Evolutionary conservation across 37 sponge, comb jelly and placozoan genomes (phyloP), one percentile per base, ranked within the genome.

Genomic region (Chondrilla cf. caribensis): DNA sequence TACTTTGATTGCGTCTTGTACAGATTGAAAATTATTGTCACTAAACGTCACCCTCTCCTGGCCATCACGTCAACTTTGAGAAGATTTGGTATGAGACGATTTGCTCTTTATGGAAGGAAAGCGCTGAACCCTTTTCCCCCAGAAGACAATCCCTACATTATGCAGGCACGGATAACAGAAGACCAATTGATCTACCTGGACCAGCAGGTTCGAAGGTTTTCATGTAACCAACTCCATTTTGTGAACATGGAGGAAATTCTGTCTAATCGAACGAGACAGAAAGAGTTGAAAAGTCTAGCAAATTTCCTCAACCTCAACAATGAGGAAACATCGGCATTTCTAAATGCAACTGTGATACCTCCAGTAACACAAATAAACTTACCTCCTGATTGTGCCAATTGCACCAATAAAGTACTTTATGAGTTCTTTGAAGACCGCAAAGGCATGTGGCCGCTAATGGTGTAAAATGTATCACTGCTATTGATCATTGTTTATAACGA

Each of bases 1-100:
- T 31, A 68, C 70, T 68, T 68, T 68, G 70, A 68, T 35, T 68
- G 70, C 70, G 32, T 35, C 2, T 68, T 68, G 70, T 68, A 68
- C 70, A 68, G 70, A 37, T 35, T 68, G 26, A 68, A 68, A 37
- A 35, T 68, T 68, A 31, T 68, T 68, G 70, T 68, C 32, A 11
- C 70, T 68, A 31, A 28, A 31, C 70, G 70, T 3, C 70, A 68
- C 32, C 70, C 70, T 36, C 32, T 68, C 35, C 35, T 36, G 7
- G 37, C 70, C 32, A 37, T 68, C 35, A 68, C 32, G 70, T 68
- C 70, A 35, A 37, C 70, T 68, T 31, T 68, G 26, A 68, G 70
- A 6, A 68, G 70, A 68, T 68, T 68, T 68, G 70, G 70, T 36
- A 8, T 36, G 1, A 68, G 70, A 28, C n/a, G n/a, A n/a, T n/a